Conservation (phyloP, 2,797 vertebrate species). For the Orestias chungarensis region DNA sequence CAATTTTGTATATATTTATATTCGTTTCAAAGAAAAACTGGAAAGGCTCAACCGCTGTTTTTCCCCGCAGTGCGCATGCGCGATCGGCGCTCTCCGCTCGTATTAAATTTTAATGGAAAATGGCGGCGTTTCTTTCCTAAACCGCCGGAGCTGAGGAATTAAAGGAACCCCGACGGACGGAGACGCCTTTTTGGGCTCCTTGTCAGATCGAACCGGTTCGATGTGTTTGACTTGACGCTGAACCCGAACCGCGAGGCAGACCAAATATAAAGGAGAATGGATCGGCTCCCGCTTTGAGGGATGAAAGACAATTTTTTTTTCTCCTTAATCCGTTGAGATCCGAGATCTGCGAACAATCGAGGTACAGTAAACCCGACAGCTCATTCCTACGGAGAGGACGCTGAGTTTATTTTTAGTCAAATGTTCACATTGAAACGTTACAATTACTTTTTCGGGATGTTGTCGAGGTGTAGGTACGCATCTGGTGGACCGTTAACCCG, state of each 20-base stretch:
- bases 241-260: slow-evolving; percentile 36
- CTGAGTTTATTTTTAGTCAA: background rate
- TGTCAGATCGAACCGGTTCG: background rate
- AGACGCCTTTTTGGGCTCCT: background rate
- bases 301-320: slow-evolving; percentile 82
- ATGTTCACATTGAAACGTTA: background rate
- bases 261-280: slow-evolving; percentile 55
- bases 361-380: slow-evolving; percentile 71
- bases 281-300: slow-evolving; percentile 67
- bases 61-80: slow-evolving; percentile 74
- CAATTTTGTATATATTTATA: no score
- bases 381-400: background rate
- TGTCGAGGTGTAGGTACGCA: background rate
- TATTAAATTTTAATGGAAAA: slow-evolving; percentile 86
- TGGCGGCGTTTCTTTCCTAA: slow-evolving; percentile 82
- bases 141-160: slow-evolving; percentile 69
- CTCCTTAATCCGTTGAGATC: slow-evolving; percentile 79
- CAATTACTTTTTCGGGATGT: background rate
- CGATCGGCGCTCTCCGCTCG: slow-evolving; percentile 58
- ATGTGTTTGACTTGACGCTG: background rate
- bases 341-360: slow-evolving; percentile 76
- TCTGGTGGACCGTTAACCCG: slow-evolving; percentile 10
- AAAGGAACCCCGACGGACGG: slow-evolving; percentile 3
- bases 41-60: slow-evolving; percentile 23
- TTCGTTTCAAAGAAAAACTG: slow-evolving; percentile 14